These are phyloP conservation scores for Eupeodes corollae DNA, from an alignment of 1,140 invertebrate species.

Conservation along the genomic window DNA sequence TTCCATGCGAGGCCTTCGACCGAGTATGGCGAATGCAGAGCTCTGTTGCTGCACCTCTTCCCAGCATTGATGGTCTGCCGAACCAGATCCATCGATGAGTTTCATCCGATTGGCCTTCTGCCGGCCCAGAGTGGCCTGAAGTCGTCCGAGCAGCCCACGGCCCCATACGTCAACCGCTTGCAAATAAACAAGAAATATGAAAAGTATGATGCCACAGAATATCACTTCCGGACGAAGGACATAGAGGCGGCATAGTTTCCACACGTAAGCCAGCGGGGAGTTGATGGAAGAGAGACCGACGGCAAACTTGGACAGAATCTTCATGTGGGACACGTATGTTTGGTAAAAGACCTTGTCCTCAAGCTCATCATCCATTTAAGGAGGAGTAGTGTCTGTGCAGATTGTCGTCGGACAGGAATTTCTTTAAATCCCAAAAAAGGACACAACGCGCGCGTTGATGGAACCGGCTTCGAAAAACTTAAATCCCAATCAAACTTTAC, in stretches of 20 bases:
- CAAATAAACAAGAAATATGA: slow-evolving; percentile 61
- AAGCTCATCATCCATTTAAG: slow-evolving; percentile 72
- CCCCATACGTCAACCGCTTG: slow-evolving; percentile 70
- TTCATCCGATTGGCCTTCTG: slow-evolving; percentile 45
- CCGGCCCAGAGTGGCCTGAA: slow-evolving; percentile 54
- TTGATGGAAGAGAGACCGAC: slow-evolving; percentile 52
- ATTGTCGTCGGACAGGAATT: too few relatives aligned
- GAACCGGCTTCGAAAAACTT: too few relatives aligned
- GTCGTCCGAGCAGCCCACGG: slow-evolving; percentile 55
- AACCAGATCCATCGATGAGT: slow-evolving; percentile 39
- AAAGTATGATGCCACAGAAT: slow-evolving; percentile 50
- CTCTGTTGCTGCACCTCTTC: slow-evolving; percentile 59
- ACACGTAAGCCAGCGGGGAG: slow-evolving; percentile 54
- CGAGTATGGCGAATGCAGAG: slow-evolving; percentile 80
- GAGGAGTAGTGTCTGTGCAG: background rate
- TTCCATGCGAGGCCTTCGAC: slow-evolving; percentile 82
- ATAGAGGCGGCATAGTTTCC: slow-evolving; percentile 60
- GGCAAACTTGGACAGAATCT: slow-evolving; percentile 65
- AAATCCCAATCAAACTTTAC: too few relatives aligned
- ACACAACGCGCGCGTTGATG: too few relatives aligned
- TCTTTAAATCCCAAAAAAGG: too few relatives aligned
- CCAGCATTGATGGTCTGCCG: slow-evolving; percentile 59
- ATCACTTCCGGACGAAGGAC: slow-evolving; percentile 65
- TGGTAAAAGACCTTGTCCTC: slow-evolving; percentile 76
- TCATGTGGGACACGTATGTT: slow-evolving; percentile 71